Evolutionary conservation across 2,888 invertebrate genomes (phyloP).

Genomic region (Rhingia campestris): DNA sequence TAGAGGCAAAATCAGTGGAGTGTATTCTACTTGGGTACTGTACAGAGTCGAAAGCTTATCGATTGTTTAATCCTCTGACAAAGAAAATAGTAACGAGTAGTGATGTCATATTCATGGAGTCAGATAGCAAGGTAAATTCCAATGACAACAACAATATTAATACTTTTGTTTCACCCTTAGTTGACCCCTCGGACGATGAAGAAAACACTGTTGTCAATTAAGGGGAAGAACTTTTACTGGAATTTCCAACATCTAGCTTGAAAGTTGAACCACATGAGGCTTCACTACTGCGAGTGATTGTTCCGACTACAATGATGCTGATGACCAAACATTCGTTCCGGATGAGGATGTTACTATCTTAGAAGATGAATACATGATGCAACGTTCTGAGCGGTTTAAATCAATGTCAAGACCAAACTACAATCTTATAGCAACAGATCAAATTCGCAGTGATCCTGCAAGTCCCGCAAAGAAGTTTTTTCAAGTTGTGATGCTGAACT

Average conservation of each 20-base stretch:
- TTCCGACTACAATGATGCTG: slow-evolving; percentile 26
- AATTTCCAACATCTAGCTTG: slow-evolving; percentile 31
- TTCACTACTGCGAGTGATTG: slow-evolving; percentile 16
- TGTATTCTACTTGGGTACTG: slow-evolving; percentile 66
- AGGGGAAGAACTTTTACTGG: slow-evolving; percentile 16
- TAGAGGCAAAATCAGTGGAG: slow-evolving; percentile 53
- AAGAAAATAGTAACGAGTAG: slow-evolving; percentile 31
- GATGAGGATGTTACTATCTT: slow-evolving; percentile 20
- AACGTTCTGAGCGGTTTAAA: slow-evolving; percentile 26
- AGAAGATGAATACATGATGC: slow-evolving; percentile 17
- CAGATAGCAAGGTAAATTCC: slow-evolving; percentile 16
- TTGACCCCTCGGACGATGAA: slow-evolving; percentile 1
- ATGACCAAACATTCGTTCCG: slow-evolving; percentile 27
- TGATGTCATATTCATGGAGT: slow-evolving; percentile 37
- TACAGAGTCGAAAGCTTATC: slow-evolving; percentile 52
- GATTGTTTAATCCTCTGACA: slow-evolving; percentile 21
- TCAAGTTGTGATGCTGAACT: no score
- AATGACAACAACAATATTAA: slow-evolving; percentile 16
- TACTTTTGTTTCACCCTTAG: slow-evolving; percentile 4
- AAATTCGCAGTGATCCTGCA: slow-evolving; percentile 13
- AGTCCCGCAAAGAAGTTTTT: background rate
- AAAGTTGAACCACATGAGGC: slow-evolving; percentile 21
- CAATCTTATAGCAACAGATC: slow-evolving; percentile 15
- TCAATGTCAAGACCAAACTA: slow-evolving; percentile 14
- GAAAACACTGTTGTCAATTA: slow-evolving; percentile 28